Evolutionary conservation across 2,113 vertebrate species (phyloP).

Genomic region (Dendrocopos noguchii): DNA sequence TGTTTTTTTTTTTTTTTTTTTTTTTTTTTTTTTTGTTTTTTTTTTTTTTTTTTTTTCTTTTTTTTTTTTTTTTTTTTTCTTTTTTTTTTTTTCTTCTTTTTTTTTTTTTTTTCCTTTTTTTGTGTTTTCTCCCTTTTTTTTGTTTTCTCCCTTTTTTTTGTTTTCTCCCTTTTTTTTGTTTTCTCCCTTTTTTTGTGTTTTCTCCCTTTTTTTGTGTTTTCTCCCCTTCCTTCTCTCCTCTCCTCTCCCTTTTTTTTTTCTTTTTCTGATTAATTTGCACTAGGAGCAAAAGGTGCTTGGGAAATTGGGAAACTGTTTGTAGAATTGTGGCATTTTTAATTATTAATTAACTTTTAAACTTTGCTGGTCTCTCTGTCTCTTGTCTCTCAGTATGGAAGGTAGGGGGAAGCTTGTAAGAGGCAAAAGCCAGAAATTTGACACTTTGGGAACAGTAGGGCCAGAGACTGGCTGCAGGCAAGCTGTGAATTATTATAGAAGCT

Average conservation of each 20-base stretch:
- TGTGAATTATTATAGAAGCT: not conserved
- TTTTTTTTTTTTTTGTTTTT: too few relatives aligned
- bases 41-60: too few relatives aligned
- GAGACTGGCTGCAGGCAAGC: not conserved
- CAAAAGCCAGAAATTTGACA: not conserved
- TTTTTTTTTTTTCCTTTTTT: too few relatives aligned
- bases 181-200: too few relatives aligned
- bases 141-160: too few relatives aligned
- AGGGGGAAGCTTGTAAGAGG: not conserved
- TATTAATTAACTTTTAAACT: not conserved
- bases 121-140: too few relatives aligned
- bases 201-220: too few relatives aligned
- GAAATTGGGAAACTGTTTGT: not conserved
- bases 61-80: too few relatives aligned
- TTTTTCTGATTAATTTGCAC: not conserved
- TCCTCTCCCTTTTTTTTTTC: not conserved
- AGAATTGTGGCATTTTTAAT: not conserved
- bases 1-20: too few relatives aligned
- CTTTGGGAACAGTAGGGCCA: not conserved
- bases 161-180: too few relatives aligned
- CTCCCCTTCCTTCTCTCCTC: too few relatives aligned
- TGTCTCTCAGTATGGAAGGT: not conserved
- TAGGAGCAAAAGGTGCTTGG: not conserved
- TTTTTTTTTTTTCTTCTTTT: too few relatives aligned
- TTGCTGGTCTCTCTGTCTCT: not conserved